A percentile compares a stretch with the other conserved stretches of the same genome.
Conservation (phyloP, 2,797 vertebrate genomes). For the Manis pentadactyla region DNA sequence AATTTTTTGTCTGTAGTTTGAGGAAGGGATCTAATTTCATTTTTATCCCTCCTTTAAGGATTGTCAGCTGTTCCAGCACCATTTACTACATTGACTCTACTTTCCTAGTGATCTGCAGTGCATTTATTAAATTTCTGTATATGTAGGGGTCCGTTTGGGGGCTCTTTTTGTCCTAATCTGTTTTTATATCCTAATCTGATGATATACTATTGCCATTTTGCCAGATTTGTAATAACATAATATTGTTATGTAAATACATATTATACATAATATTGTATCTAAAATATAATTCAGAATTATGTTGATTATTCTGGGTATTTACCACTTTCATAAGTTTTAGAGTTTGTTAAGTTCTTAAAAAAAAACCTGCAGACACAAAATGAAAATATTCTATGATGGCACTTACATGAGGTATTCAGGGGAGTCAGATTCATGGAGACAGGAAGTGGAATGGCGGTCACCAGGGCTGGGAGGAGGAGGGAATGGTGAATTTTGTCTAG, state of each 20-base stretch:
- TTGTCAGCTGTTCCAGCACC: neutral
- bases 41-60: neutral
- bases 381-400: neutral
- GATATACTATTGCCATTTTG: neutral
- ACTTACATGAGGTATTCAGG: neutral
- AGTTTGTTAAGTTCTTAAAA: neutral
- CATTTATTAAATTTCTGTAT: neutral
- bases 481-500: neutral
- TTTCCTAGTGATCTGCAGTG: neutral
- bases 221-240: neutral
- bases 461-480: no score
- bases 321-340: neutral
- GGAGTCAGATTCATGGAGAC: neutral
- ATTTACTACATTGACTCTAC: neutral
- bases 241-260: neutral
- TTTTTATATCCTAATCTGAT: neutral
- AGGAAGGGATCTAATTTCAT: neutral
- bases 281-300: slow-evolving; percentile 21
- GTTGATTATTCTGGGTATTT: neutral
- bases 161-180: neutral
- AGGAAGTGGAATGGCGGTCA: neutral
- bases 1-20: neutral
- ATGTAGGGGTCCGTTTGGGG: neutral
- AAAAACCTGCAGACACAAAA: neutral
- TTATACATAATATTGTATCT: neutral